phyloP scores from a whole-genome alignment of 2,113 vertebrate genomes.

The Eolophus roseicapilla region DNA sequence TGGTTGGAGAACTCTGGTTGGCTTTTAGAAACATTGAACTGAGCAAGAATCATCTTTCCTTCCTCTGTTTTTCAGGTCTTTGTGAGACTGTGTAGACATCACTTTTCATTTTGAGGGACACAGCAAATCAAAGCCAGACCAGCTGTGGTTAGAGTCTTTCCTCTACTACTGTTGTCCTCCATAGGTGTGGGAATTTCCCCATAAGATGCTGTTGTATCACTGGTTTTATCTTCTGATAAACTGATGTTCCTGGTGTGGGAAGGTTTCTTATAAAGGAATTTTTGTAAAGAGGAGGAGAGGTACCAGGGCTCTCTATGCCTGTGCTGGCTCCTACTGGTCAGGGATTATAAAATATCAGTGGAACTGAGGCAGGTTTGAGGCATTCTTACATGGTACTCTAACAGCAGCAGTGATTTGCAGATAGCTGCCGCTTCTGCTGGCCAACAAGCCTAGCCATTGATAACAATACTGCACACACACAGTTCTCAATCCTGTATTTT shows the following conservation, averaged over 20 bases:
- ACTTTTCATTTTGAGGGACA: background rate
- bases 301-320: rapidly evolving
- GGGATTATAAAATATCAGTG: background rate
- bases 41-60: background rate
- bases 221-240: background rate
- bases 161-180: background rate
- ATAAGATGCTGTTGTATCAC: background rate
- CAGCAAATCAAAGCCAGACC: background rate
- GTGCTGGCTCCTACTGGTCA: background rate
- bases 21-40: background rate
- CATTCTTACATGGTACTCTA: background rate
- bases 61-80: background rate
- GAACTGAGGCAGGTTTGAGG: background rate
- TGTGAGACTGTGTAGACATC: background rate
- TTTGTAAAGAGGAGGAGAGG: background rate
- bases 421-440: background rate
- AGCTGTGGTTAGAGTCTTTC: background rate
- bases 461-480: no score
- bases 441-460: background rate
- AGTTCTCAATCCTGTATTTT: background rate
- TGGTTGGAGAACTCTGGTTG: background rate
- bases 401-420: background rate
- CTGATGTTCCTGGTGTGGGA: background rate
- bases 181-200: background rate
- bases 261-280: background rate